A percentile compares a stretch with the other conserved stretches of the same genome.
Conservation (phyloP, 2,113 vertebrate species). For the Hypomesus transpacificus region DNA sequence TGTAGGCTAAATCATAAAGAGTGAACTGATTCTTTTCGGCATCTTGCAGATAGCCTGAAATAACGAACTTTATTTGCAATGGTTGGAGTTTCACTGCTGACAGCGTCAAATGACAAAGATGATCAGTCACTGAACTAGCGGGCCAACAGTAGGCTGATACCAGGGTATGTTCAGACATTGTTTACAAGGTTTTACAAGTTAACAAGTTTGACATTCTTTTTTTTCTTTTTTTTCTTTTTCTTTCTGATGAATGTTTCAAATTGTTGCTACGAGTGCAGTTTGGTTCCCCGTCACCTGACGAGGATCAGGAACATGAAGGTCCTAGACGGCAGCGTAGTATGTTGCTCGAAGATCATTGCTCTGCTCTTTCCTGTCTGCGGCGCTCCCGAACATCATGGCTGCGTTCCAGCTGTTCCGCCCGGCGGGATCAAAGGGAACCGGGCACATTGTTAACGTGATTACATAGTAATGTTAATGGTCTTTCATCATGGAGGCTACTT, state of each 20-base stretch:
- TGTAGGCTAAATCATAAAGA: slow-evolving; percentile 38
- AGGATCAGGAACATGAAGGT: background rate
- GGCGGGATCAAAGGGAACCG: slow-evolving; percentile 39
- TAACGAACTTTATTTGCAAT: slow-evolving; percentile 26
- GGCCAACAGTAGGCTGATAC: background rate
- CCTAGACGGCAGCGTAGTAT: background rate
- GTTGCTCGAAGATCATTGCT: background rate
- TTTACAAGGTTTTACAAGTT: background rate
- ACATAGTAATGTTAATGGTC: slow-evolving; percentile 34
- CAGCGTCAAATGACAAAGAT: background rate
- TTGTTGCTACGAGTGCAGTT: background rate
- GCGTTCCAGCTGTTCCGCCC: slow-evolving; percentile 36
- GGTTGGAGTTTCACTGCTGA: background rate
- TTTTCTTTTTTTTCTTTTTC: background rate
- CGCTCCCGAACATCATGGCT: slow-evolving; percentile 13
- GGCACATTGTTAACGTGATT: slow-evolving; percentile 21
- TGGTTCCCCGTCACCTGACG: background rate
- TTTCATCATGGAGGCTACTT: slow-evolving; percentile 26
- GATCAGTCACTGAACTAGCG: background rate
- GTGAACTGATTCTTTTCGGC: slow-evolving; percentile 14
- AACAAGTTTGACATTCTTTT: no score
- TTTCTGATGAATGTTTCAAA: background rate
- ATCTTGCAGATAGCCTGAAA: background rate
- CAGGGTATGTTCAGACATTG: slow-evolving; percentile 4
- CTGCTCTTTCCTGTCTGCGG: slow-evolving; percentile 2